These are phyloP conservation scores for Caenorhabditis panamensis DNA, from an alignment of 2,888 invertebrate genomes.

Conservation along the genomic window DNA sequence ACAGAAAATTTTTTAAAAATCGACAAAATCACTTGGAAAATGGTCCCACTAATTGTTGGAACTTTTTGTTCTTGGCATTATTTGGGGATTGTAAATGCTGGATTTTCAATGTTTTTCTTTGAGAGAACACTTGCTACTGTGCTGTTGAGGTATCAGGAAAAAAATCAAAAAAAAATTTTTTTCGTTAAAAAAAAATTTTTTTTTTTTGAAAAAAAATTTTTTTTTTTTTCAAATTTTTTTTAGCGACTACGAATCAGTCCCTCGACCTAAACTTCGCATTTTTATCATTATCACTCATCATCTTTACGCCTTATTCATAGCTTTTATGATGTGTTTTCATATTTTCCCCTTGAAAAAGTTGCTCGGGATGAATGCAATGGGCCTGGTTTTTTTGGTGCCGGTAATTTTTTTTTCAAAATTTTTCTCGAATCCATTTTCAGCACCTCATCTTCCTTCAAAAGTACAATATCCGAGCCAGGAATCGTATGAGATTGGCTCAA, in stretches of 20 bases:
- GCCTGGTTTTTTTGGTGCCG: conserved; percentile 23
- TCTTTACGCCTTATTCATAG: background rate
- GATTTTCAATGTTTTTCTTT: conserved; percentile 20
- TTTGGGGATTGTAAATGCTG: conserved; percentile 16
- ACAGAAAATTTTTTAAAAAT: conserved; percentile 14
- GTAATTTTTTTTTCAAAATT: background rate
- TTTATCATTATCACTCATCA: conserved; percentile 6
- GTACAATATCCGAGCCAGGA: conserved; percentile 24
- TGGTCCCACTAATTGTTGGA: conserved; percentile 13
- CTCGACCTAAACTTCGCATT: background rate
- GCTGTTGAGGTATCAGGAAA: background rate
- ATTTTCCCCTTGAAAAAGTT: conserved; percentile 19
- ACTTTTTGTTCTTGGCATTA: conserved; percentile 43
- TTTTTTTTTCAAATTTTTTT: too few species aligned
- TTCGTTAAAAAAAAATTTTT: too few species aligned
- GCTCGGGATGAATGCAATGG: conserved; percentile 1
- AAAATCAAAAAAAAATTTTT: too few species aligned
- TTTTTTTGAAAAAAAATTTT: too few species aligned
- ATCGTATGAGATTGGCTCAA: conserved; percentile 19
- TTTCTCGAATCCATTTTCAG: conserved; percentile 17
- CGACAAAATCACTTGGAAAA: conserved; percentile 8
- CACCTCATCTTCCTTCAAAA: conserved; percentile 28
- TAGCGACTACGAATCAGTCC: conserved; percentile 32
- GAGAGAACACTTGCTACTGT: conserved; percentile 38
- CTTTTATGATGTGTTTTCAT: conserved; percentile 5